Evolutionary conservation across 1,140 invertebrate species (phyloP), one percentile per base, ranked within the genome.

Genomic region (Condylostylus longicornis): DNA sequence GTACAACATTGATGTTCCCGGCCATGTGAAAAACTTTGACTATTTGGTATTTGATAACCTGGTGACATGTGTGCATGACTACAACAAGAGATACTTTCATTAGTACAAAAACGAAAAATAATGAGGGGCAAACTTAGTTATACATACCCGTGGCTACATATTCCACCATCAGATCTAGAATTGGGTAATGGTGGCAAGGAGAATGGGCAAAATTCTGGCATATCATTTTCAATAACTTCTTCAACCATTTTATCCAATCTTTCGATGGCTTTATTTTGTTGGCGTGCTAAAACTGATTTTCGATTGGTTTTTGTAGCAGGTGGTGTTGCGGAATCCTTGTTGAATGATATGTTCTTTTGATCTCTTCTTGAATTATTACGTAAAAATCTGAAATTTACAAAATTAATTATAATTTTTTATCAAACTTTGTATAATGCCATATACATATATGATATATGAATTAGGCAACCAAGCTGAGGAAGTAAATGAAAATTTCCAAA

Each of bases 161-260:
- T 51, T n/a, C 47, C 50, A 9, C 52, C 49, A 34, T 61, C 58
- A 5, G 58, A 61, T 22, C 53, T 42, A 27, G 58, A 61, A 32
- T 47, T 55, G 5, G 52, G 41, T 41, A 58, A 47, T 18, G 38
- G 34, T 14, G 19, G 5, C 14, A 25, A 25, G 15, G 36, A 30
- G 27, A 29, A 13, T 18, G 44, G 13, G 13, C 44, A 43, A 29
- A 29, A 13, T 4, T 46, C 12, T 4, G 40, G 51, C 1, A 52
- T 50, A 30, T 61, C 57, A 19, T 49, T 45, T 39, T 60, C 58
- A n/a, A 50, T 49, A 1, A 46, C 58, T 33, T 57, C 58, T 30
- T 61, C 58, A 36, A 61, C 58, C 58, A 61, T 61, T 42, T 58
- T 53, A 29, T 61, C 58, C 33, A 61, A 32, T 40, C 60, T 58